A percentile compares a stretch with the other conserved stretches of the same genome.
Evolutionary conservation across 1,140 invertebrate species (phyloP).

Genomic region (Eurosta solidaginis): DNA sequence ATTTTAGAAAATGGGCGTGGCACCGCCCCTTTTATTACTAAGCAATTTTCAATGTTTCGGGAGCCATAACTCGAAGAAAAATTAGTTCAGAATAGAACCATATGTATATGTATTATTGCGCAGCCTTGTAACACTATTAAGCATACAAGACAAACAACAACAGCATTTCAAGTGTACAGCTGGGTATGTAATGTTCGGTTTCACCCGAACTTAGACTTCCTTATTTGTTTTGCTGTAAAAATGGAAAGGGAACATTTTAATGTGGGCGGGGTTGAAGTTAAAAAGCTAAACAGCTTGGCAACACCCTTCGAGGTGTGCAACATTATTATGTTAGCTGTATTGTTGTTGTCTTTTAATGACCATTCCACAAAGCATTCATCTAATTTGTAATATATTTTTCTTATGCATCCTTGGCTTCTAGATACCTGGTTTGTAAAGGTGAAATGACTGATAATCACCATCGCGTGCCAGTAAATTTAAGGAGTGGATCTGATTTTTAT

Average conservation of each 20-base stretch:
- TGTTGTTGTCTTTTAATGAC: background rate
- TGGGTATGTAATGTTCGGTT: too few relatives aligned
- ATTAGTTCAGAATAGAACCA: too few relatives aligned
- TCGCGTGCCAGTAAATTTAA: constrained; percentile 57
- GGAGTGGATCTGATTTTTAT: constrained; percentile 61
- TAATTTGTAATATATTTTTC: background rate
- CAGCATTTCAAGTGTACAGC: too few relatives aligned
- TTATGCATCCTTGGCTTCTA: background rate
- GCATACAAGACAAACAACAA: too few relatives aligned
- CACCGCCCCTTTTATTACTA: too few relatives aligned
- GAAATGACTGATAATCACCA: constrained; percentile 56
- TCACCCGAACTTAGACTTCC: too few relatives aligned
- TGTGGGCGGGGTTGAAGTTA: background rate
- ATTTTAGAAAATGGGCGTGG: too few relatives aligned
- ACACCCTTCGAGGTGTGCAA: background rate
- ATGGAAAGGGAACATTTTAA: background rate
- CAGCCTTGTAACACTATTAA: too few relatives aligned
- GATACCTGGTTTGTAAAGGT: background rate
- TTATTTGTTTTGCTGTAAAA: constrained; percentile 6
- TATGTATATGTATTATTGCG: too few relatives aligned
- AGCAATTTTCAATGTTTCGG: too few relatives aligned
- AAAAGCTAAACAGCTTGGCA: constrained; percentile 23
- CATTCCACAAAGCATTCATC: too few relatives aligned
- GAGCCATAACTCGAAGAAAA: too few relatives aligned
- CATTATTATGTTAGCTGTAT: background rate